Evolutionary conservation across 1,140 invertebrate genomes (phyloP).

Genomic region (Eulimnadia texana): DNA sequence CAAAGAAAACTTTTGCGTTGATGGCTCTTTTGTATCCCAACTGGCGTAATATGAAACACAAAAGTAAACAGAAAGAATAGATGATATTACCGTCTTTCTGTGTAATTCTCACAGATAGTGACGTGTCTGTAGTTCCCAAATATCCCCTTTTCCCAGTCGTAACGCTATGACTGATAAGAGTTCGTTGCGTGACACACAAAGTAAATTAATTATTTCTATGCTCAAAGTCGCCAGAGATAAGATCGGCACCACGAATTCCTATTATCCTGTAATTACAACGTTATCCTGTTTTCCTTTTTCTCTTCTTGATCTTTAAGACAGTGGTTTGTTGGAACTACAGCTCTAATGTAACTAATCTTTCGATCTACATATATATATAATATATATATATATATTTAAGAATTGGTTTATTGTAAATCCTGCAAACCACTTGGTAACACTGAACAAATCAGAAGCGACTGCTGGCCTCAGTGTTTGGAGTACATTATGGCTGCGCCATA

Average conservation of each 20-base stretch:
- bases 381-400: too few relatives aligned
- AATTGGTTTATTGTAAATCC: too few relatives aligned
- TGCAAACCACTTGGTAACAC: too few relatives aligned
- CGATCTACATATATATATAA: too few relatives aligned
- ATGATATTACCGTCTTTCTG: too few relatives aligned
- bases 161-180: neutral
- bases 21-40: neutral
- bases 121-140: neutral
- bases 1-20: too few relatives aligned
- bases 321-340: too few relatives aligned
- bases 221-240: neutral
- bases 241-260: neutral
- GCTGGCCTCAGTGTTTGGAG: neutral
- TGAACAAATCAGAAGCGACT: too few relatives aligned
- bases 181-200: neutral
- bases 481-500: neutral
- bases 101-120: too few relatives aligned
- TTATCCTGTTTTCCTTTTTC: neutral
- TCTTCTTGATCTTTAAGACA: neutral
- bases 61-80: too few relatives aligned
- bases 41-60: neutral
- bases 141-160: neutral
- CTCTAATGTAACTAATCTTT: too few relatives aligned
- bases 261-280: neutral
- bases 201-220: neutral